Evolutionary conservation across 2,888 invertebrate species (phyloP), one percentile per base, ranked within the genome.

Genomic region (Dinocampus coccinellae): DNA sequence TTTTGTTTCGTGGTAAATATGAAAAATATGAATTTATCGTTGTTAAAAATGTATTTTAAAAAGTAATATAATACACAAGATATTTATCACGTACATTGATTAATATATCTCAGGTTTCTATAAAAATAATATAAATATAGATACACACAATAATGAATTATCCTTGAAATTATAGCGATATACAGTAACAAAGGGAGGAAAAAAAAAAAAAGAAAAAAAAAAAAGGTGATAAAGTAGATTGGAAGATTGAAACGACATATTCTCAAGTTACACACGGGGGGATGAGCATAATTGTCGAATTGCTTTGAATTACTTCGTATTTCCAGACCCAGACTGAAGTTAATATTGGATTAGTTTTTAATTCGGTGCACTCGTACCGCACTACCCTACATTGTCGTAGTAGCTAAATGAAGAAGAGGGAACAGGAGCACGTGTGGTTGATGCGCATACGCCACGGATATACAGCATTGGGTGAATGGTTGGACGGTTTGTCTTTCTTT

Each of bases 331-430:
- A 72, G 77, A 72, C 75, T 73, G 78, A 69, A 76, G 74, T 76
- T 79, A 78, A 82, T 81, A 80, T 83, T 79, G 80, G 77, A 84
- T 84, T 84, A 82, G 80, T 84, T 84, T 84, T 84, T 84, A 83
- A 84, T 84, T 84, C 73, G 77, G 67, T 75, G 73, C 70, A 69
- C 68, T 72, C 70, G 22, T 60, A 33, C 55, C 29, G 52, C 33
- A 39, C 65, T 64, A 47, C 58, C 60, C 60, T 10, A 34, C 39
- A 24, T 63, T 55, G 60, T 57, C 66, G 70, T 42, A 55, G 65
- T 10, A 24, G 24, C 24, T 7, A 33, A 55, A 47, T 20, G 29
- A 10, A 58, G 65, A 42, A 58, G 65, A 42, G 52, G n/a, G 60
- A 61, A 60, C 22, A 69, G 22, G 62, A 58, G 36, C 33, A 53